phyloP scores from a whole-genome alignment of 2,797 vertebrate genomes.

The Pristis pectinata region DNA sequence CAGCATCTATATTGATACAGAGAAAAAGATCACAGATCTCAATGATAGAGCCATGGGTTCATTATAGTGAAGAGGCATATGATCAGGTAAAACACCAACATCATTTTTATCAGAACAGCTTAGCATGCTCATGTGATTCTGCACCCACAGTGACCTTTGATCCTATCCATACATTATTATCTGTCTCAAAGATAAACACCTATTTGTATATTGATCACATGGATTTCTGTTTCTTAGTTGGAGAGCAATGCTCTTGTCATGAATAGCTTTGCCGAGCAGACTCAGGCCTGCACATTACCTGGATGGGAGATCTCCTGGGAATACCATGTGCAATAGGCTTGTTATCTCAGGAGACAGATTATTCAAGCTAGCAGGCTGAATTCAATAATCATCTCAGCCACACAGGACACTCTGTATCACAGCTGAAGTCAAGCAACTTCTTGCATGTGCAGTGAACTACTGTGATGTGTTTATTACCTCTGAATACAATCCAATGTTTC shows the following conservation, averaged over 20 bases:
- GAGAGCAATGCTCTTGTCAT: no score
- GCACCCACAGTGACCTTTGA: neutral
- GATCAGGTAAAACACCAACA: neutral
- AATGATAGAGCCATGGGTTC: neutral
- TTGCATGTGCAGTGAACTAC: no score
- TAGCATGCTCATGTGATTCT: neutral
- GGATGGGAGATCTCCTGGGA: no score
- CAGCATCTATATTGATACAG: neutral
- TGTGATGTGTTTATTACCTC: neutral
- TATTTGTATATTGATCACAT: neutral
- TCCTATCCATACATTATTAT: neutral
- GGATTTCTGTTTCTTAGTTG: neutral
- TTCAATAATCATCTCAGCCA: no score
- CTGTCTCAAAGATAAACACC: neutral
- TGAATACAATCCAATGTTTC: no score
- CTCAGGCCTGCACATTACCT: no score
- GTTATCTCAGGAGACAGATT: no score
- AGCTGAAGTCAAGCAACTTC: neutral
- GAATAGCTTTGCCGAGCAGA: no score
- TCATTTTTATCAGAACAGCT: neutral
- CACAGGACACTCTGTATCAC: no score
- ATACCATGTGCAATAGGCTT: no score
- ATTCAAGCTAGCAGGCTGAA: no score
- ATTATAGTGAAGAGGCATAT: neutral
- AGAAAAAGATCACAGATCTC: neutral